Evolutionary conservation across 2,888 invertebrate species (phyloP), one percentile per base, ranked within the genome.

Genomic region (Apocheima hispidaria): DNA sequence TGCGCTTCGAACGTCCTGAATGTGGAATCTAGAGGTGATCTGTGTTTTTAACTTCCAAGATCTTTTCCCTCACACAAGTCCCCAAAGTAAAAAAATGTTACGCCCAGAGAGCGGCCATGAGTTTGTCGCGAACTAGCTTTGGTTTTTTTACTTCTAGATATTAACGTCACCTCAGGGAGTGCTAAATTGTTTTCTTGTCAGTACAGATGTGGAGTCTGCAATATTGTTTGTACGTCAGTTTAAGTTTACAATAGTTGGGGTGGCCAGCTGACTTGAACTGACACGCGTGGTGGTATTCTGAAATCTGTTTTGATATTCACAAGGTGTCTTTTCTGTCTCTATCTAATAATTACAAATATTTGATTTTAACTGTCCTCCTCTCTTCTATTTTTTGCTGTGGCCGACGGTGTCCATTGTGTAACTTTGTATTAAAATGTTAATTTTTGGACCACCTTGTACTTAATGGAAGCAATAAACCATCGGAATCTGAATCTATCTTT

Each of bases 121-220:
- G 20, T 46, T 46, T 18, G 40, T 33, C 16, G n/a, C 20, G 14
- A 35, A 43, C 21, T 30, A 20, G 21, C 10, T 23, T 28, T 21
- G 26, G 10, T 21, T 44, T 3, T 28, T 6, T 30, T 28, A 51
- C 20, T 44, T 36, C 36, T 7, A 9, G 43, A 58, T 41, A 23
- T 46, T 43, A 58, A 60, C n/a, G 46, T 53, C 36, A 66, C 67
- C 69, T 65, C 20, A 53, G 65, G 65, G 69, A 67, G 40, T 43
- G 44, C 59, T 63, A 79, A 79, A 84, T 81, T 75, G 81, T 81
- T 82, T 78, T 73, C 79, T 73, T 78, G 82, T 77, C 78, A 73
- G 73, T 60, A 73, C 83, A 84, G 83, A 85, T 85, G 85, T 74
- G 66, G 71, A 70, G 69, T 65, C 57, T 70, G 77, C 73, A 72